Conservation (phyloP, 2,888 invertebrate species). For the Pheosia tremula region DNA sequence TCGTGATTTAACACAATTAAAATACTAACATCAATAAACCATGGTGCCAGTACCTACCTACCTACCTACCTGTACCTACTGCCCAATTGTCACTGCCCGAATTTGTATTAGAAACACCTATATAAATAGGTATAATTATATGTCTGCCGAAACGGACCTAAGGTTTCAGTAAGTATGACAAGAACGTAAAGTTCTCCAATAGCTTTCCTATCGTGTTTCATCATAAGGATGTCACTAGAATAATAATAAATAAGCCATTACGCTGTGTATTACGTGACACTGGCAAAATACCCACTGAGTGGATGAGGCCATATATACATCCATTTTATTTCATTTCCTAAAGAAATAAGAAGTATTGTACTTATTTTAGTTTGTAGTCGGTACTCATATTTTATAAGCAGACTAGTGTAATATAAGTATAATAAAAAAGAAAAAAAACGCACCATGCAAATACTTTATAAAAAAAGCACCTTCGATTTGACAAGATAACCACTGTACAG, state of each 20-base stretch:
- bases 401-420: constrained; percentile 9
- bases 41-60: too few species aligned
- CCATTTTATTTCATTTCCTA: too few species aligned
- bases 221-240: not conserved
- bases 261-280: too few species aligned
- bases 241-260: not conserved
- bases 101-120: constrained; percentile 20
- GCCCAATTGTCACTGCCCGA: constrained; percentile 36
- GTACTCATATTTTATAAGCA: not conserved
- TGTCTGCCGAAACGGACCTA: not conserved
- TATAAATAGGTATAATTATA: constrained; percentile 5
- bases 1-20: too few species aligned
- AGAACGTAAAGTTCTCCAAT: not conserved
- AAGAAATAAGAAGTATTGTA: too few species aligned
- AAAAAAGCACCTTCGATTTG: constrained; percentile 68
- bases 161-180: not conserved
- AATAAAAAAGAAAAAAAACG: constrained; percentile 64
- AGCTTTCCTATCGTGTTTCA: not conserved
- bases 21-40: too few species aligned
- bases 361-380: not conserved
- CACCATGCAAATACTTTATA: constrained; percentile 61
- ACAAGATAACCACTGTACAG: constrained; percentile 46
- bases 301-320: too few species aligned
- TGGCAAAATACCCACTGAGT: too few species aligned
- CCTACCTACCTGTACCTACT: too few species aligned